Conservation (phyloP, 2,797 vertebrate genomes). For the Limnodromus scolopaceus region DNA sequence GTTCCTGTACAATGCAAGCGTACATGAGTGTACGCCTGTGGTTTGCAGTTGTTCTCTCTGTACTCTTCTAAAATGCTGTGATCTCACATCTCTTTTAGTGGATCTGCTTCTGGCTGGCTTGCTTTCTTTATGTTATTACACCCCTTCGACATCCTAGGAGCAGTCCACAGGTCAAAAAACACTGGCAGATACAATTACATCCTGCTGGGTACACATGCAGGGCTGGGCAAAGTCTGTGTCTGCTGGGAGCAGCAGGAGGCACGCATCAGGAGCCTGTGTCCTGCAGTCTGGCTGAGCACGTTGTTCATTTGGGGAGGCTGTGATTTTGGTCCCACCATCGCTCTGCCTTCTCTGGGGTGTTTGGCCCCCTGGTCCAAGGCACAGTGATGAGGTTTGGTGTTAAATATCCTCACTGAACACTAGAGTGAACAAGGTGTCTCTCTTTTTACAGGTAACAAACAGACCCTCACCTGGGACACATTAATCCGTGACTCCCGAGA, state of each 20-base stretch:
- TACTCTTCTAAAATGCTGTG: not conserved
- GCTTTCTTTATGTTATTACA: not conserved
- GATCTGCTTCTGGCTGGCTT: not conserved
- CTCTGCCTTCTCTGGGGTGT: not conserved
- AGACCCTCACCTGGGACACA: not conserved
- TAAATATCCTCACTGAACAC: not conserved
- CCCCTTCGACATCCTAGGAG: not conserved
- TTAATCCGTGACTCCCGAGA: not conserved
- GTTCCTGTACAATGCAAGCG: not conserved
- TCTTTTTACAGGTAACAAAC: not conserved
- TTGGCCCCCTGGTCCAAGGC: not conserved
- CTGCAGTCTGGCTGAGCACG: rapidly evolving
- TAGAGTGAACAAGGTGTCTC: not conserved
- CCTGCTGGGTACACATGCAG: not conserved
- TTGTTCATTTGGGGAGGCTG: not conserved
- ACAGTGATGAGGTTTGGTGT: not conserved
- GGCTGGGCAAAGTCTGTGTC: not conserved
- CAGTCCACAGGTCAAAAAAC: not conserved
- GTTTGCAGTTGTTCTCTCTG: not conserved
- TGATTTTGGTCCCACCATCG: not conserved
- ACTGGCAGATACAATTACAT: not conserved
- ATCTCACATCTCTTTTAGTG: not conserved
- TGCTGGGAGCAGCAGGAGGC: not conserved
- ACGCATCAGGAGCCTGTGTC: rapidly evolving
- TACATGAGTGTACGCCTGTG: not conserved